Percentiles rank a stretch among this genome's conserved stretches.
phyloP scores from a whole-genome alignment of 1,140 invertebrate genomes.

The Glomeris maerens region DNA sequence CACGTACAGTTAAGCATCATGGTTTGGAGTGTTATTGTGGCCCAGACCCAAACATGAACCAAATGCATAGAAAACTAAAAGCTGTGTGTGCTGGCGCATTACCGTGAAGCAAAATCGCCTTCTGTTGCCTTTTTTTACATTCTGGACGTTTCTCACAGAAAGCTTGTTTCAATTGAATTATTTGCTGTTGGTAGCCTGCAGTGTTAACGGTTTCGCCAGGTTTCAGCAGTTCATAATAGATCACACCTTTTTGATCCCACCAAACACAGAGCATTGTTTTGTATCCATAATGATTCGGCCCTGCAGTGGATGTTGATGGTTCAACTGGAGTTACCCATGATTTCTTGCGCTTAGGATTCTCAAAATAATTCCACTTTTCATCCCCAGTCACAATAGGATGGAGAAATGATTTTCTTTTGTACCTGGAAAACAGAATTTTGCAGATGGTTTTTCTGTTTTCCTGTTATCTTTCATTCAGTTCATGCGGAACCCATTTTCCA shows the following conservation, averaged over 20 bases:
- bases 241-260: conserved; percentile 12
- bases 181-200: conserved; percentile 5
- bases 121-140: conserved; percentile 1
- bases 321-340: background rate
- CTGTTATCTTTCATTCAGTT: background rate
- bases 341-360: conserved; percentile 9
- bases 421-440: background rate
- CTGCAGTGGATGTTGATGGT: conserved; percentile 8
- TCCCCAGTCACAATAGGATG: conserved; percentile 11
- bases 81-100: too few species aligned
- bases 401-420: background rate
- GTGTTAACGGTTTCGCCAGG: conserved; percentile 4
- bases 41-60: too few species aligned
- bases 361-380: conserved; percentile 12
- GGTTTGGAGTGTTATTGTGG: too few species aligned
- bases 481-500: background rate
- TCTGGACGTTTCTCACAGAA: conserved; percentile 4
- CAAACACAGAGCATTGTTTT: conserved; percentile 15
- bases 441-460: background rate
- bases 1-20: too few species aligned
- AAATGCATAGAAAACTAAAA: too few species aligned
- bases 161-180: conserved; percentile 4
- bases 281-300: conserved; percentile 7
- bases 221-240: conserved; percentile 16
- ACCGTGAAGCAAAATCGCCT: conserved; percentile 14